A percentile compares a stretch with the other conserved stretches of the same genome.
phyloP scores from a whole-genome alignment of 2,797 vertebrate species.

The Tapirus indicus region DNA sequence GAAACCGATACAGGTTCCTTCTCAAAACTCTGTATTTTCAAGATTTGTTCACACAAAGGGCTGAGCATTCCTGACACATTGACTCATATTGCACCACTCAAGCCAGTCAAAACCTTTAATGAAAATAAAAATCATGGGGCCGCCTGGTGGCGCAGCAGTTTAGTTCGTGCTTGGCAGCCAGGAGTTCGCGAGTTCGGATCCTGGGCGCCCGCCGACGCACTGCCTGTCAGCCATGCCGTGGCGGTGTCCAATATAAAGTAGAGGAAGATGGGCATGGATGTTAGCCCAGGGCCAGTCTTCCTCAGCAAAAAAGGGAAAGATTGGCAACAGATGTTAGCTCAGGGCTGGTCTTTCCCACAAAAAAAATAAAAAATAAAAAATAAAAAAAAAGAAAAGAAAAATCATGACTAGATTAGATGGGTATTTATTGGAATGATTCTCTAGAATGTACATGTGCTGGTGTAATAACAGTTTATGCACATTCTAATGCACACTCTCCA shows the following conservation, averaged over 20 bases:
- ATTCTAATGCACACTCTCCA: background rate
- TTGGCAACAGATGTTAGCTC: too few species aligned
- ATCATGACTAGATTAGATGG: background rate
- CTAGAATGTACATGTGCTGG: background rate
- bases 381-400: constrained; percentile 56
- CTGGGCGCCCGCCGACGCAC: too few species aligned
- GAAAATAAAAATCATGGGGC: constrained; percentile 30
- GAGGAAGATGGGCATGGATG: too few species aligned
- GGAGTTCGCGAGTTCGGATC: too few species aligned
- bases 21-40: constrained; percentile 5
- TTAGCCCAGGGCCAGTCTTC: too few species aligned
- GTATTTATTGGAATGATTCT: background rate
- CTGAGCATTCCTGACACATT: background rate
- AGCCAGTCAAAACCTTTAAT: background rate
- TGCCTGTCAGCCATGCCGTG: too few species aligned
- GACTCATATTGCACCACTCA: background rate
- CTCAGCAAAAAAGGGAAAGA: too few species aligned
- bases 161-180: too few species aligned
- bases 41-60: background rate
- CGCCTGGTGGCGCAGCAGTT: too few species aligned
- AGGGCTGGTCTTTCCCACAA: too few species aligned
- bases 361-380: too few species aligned
- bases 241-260: too few species aligned
- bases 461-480: background rate
- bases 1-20: background rate